A percentile compares a stretch with the other conserved stretches of the same genome.
phyloP scores from a whole-genome alignment of 2,888 invertebrate species.

The Homarus gammarus region DNA sequence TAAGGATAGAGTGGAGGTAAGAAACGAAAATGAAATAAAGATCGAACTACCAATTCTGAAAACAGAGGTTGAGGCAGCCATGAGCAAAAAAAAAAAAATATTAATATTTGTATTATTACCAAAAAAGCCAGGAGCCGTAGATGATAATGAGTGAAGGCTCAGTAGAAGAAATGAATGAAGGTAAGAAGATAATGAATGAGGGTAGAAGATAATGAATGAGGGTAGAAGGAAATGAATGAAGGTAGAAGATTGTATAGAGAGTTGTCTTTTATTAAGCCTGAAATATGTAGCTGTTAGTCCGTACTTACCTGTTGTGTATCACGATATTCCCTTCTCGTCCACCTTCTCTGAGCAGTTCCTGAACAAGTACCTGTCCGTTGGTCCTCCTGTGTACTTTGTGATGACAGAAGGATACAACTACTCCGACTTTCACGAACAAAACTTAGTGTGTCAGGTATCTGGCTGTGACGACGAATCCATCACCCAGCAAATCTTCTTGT shows the following conservation, averaged over 20 bases:
- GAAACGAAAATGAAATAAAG: too few relatives aligned
- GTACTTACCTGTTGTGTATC: not conserved
- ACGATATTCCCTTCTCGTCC: not conserved
- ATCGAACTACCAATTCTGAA: too few relatives aligned
- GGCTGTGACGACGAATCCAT: constrained; percentile 77
- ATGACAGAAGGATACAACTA: constrained; percentile 80
- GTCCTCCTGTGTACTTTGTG: constrained; percentile 83
- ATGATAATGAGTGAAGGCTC: too few relatives aligned
- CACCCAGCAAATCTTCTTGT: constrained; percentile 75
- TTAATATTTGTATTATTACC: too few relatives aligned
- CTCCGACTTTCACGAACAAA: constrained; percentile 79
- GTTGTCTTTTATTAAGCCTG: not conserved
- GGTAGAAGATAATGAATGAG: not conserved
- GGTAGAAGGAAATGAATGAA: not conserved
- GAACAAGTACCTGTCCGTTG: constrained; percentile 80
- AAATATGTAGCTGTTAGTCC: not conserved
- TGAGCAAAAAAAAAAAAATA: too few relatives aligned
- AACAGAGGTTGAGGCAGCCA: too few relatives aligned
- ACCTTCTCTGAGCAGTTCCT: constrained; percentile 75
- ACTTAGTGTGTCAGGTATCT: constrained; percentile 79
- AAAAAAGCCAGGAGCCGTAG: too few relatives aligned
- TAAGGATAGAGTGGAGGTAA: too few relatives aligned
- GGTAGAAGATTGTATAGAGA: not conserved
- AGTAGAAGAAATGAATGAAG: too few relatives aligned
- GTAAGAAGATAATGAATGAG: not conserved